A percentile compares a stretch with the other conserved stretches of the same genome.
Evolutionary conservation across 2,888 invertebrate species (phyloP).

Genomic region (Cremastinae sp.): DNA sequence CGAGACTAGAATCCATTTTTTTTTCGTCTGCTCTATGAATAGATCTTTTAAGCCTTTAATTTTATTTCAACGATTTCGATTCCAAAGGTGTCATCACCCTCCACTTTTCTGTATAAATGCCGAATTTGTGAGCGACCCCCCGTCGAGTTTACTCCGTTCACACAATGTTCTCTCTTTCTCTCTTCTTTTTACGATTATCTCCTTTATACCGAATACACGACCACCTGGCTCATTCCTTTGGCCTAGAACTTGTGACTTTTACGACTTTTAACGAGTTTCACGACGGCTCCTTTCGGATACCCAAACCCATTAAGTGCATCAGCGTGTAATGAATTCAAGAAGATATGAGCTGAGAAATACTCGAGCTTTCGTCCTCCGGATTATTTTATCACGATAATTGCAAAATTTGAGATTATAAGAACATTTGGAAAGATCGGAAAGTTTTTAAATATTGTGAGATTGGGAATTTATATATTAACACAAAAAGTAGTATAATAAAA

Average conservation of each 20-base stretch:
- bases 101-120: slow-evolving; percentile 48
- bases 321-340: neutral
- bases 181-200: neutral
- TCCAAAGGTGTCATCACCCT: slow-evolving; percentile 54
- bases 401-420: too few relatives aligned
- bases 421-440: too few relatives aligned
- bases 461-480: too few relatives aligned
- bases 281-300: slow-evolving; percentile 28
- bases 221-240: slow-evolving; percentile 9
- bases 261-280: slow-evolving; percentile 34
- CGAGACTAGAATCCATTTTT: slow-evolving; percentile 58
- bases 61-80: slow-evolving; percentile 42
- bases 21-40: slow-evolving; percentile 3
- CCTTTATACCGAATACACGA: neutral
- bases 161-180: slow-evolving; percentile 3
- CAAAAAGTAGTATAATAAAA: too few relatives aligned
- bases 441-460: too few relatives aligned
- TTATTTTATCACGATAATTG: too few relatives aligned
- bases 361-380: too few relatives aligned
- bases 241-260: slow-evolving; percentile 33
- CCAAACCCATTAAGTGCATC: slow-evolving; percentile 1
- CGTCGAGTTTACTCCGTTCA: slow-evolving; percentile 22
- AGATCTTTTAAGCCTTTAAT: slow-evolving; percentile 23
- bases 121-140: slow-evolving; percentile 45
- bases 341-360: neutral